These are phyloP conservation scores for Carduelis carduelis DNA, from an alignment of 2,797 vertebrate species.

Conservation along the genomic window DNA sequence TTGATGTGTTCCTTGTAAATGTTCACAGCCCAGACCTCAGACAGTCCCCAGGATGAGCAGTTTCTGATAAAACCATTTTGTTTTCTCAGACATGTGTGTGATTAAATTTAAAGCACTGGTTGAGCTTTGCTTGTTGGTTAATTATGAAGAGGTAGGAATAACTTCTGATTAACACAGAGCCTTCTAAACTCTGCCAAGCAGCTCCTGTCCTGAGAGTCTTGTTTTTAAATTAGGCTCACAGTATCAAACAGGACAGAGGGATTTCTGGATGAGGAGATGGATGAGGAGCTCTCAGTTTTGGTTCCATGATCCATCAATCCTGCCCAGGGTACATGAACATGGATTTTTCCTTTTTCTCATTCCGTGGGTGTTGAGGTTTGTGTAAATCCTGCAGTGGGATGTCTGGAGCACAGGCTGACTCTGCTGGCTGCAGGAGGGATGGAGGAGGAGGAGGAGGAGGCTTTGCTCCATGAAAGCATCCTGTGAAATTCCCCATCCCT, in stretches of 20 bases:
- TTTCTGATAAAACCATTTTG: background rate
- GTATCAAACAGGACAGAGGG: background rate
- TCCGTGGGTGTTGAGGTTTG: background rate
- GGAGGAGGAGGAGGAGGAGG: background rate
- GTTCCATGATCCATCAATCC: background rate
- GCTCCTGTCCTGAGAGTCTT: background rate
- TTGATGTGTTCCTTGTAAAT: background rate
- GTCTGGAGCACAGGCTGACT: background rate
- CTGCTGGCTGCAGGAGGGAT: background rate
- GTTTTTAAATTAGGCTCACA: background rate
- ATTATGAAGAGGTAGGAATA: background rate
- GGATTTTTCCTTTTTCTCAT: background rate
- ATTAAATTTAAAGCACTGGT: background rate
- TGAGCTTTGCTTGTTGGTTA: background rate
- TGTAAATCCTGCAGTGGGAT: background rate
- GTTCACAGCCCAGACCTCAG: background rate
- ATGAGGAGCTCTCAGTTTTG: background rate
- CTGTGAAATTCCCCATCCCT: background rate
- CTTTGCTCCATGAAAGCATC: background rate
- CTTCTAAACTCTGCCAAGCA: background rate
- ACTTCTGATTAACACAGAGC: background rate
- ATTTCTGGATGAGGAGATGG: background rate
- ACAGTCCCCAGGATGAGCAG: background rate
- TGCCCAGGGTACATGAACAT: rapidly evolving
- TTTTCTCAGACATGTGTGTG: background rate